Conservation (phyloP, 2,113 vertebrate genomes). For the Menidia beryllina region DNA sequence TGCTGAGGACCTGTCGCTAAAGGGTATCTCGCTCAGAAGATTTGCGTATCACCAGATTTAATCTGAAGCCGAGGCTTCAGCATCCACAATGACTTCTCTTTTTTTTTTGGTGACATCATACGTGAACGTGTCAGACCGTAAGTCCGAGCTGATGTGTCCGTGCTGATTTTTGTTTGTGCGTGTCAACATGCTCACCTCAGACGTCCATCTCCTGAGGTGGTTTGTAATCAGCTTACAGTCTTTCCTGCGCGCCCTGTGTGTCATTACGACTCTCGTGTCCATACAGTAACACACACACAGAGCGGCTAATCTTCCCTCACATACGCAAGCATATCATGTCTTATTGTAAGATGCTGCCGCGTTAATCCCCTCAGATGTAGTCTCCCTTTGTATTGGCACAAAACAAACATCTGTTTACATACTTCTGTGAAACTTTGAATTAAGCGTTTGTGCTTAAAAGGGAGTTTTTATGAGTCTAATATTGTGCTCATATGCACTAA, state of each 20-base stretch:
- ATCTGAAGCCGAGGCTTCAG: background rate
- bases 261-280: conserved; percentile 32
- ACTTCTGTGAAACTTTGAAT: background rate
- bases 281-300: conserved; percentile 26
- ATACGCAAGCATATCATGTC: background rate
- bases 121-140: conserved; percentile 1
- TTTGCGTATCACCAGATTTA: background rate
- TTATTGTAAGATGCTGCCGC: conserved; percentile 14
- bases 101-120: background rate
- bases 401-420: background rate
- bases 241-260: conserved; percentile 22
- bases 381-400: background rate
- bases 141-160: conserved; percentile 25
- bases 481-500: background rate
- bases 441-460: background rate
- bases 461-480: conserved; percentile 9
- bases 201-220: conserved; percentile 47
- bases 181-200: conserved; percentile 45
- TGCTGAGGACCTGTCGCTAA: conserved; percentile 16
- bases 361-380: conserved; percentile 16
- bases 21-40: conserved; percentile 3
- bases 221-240: conserved; percentile 67
- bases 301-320: conserved; percentile 33
- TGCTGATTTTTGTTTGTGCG: conserved; percentile 4
- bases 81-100: background rate